phyloP scores from a whole-genome alignment of 2,797 vertebrate genomes.

The Streptopelia turtur region DNA sequence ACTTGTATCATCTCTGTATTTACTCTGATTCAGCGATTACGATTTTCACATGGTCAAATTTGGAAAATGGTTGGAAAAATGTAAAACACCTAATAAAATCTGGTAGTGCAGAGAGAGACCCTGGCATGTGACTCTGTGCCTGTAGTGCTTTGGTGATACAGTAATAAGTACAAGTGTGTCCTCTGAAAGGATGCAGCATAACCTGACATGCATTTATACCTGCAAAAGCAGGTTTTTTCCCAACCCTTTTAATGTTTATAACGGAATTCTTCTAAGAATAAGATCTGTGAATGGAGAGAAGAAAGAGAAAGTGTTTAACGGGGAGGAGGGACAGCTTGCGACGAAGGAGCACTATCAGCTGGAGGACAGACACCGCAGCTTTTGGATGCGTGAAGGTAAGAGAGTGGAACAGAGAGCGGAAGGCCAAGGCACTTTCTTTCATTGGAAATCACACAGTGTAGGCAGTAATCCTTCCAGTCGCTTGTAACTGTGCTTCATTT shows the following conservation, averaged over 20 bases:
- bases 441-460: accelerated
- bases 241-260: neutral
- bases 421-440: neutral
- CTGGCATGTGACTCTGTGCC: neutral
- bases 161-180: neutral
- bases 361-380: neutral
- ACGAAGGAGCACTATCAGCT: neutral
- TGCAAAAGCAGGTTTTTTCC: neutral
- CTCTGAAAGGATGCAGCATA: neutral
- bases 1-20: neutral
- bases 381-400: neutral
- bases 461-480: neutral
- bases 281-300: neutral
- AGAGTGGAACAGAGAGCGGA: neutral
- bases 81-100: neutral
- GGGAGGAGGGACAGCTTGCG: neutral
- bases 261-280: neutral
- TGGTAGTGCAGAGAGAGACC: neutral
- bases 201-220: neutral
- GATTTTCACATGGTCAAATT: neutral
- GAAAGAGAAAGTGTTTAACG: neutral
- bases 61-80: neutral
- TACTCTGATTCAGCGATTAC: neutral
- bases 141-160: neutral
- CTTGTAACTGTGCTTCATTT: neutral